Conservation (phyloP, 1,140 invertebrate genomes). For the Caenorhabditis inopinata region DNA sequence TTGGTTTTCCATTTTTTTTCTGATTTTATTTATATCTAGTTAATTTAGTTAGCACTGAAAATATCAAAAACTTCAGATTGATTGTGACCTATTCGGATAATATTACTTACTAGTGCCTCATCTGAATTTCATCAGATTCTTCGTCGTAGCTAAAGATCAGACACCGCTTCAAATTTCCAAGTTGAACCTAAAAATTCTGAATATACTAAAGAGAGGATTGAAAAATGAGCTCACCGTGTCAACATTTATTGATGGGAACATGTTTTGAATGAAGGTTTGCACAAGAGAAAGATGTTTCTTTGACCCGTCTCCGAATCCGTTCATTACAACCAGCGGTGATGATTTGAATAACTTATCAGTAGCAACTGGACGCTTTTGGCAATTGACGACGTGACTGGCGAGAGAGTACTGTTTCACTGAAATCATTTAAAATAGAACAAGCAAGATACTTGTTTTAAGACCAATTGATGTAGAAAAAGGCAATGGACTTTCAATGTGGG, state of each 20-base stretch:
- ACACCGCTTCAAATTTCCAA: slow-evolving; percentile 84
- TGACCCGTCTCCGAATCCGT: slow-evolving; percentile 80
- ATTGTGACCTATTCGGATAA: too few species aligned
- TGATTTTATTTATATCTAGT: too few species aligned
- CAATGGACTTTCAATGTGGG: too few species aligned
- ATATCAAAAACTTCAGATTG: too few species aligned
- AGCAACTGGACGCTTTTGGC: slow-evolving; percentile 76
- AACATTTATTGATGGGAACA: slow-evolving; percentile 95
- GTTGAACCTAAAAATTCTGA: slow-evolving; percentile 75
- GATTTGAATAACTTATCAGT: slow-evolving; percentile 79
- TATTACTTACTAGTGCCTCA: slow-evolving; percentile 80
- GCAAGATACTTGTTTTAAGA: slow-evolving; percentile 5
- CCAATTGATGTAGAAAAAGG: slow-evolving; percentile 20
- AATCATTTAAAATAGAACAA: background rate
- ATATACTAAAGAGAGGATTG: too few species aligned
- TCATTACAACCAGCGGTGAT: slow-evolving; percentile 86
- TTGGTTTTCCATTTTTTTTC: too few species aligned
- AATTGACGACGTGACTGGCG: slow-evolving; percentile 80
- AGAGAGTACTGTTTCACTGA: slow-evolving; percentile 78
- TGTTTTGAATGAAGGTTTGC: slow-evolving; percentile 92
- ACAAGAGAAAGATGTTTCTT: slow-evolving; percentile 86
- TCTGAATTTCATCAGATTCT: slow-evolving; percentile 82
- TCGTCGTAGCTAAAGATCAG: slow-evolving; percentile 87
- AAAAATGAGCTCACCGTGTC: slow-evolving; percentile 73
- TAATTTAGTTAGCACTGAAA: too few species aligned